A percentile compares a stretch with the other conserved stretches of the same genome.
Conservation (phyloP, 1,140 invertebrate genomes). For the Magallana angulata region DNA sequence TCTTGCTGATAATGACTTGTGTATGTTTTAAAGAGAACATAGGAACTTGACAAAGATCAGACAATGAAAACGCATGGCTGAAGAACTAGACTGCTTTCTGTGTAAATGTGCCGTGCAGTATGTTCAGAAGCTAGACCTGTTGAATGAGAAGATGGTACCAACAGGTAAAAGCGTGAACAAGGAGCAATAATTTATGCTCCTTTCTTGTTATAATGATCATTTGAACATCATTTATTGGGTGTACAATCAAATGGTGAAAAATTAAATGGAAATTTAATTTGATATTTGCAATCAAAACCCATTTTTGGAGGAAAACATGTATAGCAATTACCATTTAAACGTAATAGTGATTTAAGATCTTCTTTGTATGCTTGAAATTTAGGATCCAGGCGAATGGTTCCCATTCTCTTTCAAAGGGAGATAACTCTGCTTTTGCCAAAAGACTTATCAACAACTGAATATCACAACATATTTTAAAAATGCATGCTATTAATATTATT, state of each 20-base stretch:
- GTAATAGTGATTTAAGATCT: too few species aligned
- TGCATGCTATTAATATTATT: too few species aligned
- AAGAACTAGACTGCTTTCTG: not conserved
- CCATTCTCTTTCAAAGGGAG: not conserved
- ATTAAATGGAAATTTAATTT: not conserved
- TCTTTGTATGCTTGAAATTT: too few species aligned
- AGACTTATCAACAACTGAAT: too few species aligned
- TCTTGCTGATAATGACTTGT: not conserved
- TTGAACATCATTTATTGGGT: not conserved
- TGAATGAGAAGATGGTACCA: not conserved
- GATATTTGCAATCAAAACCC: too few species aligned
- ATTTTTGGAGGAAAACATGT: too few species aligned
- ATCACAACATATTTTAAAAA: too few species aligned
- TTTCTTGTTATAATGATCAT: not conserved
- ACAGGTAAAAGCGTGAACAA: not conserved
- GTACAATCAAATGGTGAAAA: not conserved
- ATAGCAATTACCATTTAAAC: too few species aligned
- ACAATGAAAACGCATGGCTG: conserved; percentile 1
- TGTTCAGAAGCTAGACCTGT: not conserved
- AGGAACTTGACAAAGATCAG: not conserved
- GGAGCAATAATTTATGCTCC: not conserved
- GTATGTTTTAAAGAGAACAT: not conserved
- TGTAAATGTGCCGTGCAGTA: conserved; percentile 22
- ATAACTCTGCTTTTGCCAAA: not conserved
- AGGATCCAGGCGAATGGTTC: too few species aligned